These are phyloP conservation scores for Tyria jacobaeae DNA, from an alignment of 2,888 invertebrate genomes.

Conservation along the genomic window DNA sequence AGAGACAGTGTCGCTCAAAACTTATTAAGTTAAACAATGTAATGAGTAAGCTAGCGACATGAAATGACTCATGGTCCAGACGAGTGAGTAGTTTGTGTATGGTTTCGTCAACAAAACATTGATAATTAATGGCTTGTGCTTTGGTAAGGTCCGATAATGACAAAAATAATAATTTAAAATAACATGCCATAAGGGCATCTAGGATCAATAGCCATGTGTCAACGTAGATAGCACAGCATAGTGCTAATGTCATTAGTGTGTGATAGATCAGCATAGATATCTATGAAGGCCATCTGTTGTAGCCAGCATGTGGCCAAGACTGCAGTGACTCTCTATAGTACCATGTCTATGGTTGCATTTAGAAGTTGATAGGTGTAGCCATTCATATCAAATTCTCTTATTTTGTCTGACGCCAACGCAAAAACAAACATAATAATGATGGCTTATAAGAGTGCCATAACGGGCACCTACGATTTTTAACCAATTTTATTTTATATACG, in stretches of 20 bases:
- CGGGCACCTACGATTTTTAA: no score
- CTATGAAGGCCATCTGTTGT: no score
- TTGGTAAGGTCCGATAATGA: neutral
- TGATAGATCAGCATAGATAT: no score
- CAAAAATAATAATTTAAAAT: neutral
- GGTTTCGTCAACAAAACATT: conserved; percentile 7
- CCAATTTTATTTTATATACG: neutral
- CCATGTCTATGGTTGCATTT: neutral
- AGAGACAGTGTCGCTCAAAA: no score
- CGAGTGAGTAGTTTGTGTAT: conserved; percentile 13
- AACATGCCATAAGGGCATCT: neutral
- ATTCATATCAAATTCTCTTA: neutral
- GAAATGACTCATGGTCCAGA: conserved; percentile 12
- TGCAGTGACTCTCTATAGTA: no score
- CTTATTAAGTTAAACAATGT: neutral
- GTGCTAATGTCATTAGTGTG: no score
- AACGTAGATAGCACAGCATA: no score
- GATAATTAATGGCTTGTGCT: neutral
- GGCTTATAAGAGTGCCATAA: no score
- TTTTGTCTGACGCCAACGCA: neutral
- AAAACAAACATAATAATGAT: neutral
- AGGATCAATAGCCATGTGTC: neutral
- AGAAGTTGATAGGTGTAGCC: neutral
- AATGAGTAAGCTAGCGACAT: conserved; percentile 5
- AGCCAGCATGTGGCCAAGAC: no score